Base-by-base conservation (phyloP, 1,140 invertebrate species). In the Apis dorsata region DNA sequence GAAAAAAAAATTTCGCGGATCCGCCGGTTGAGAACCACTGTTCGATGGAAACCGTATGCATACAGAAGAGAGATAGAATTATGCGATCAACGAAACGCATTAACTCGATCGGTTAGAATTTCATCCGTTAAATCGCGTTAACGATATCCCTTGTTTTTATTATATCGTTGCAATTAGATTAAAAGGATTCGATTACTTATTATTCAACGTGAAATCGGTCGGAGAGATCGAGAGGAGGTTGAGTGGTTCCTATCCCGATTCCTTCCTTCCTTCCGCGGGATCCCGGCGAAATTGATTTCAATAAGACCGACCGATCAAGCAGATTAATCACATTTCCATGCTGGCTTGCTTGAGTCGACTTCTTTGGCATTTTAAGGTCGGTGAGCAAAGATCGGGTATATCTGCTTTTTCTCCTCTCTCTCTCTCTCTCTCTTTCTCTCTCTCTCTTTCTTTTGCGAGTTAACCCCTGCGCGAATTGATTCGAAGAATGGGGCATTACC, bases 181-280 rank as follows among this genome's bases (percentile, higher is more conserved):
- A 77, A 77, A 81, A 77, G 73, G 73, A 77, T 77, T 69, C 73
- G 80, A 81, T 77, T 75, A 53, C 65, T 81, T 81, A 77, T 81
- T 81, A 81, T 81, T 77, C 80, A 68, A 68, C 65, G 55, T 51
- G 79, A 69, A 69, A 68, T 53, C 73, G 44, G 55, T 51, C 73
- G 63, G 55, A 69, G 55, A 19, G 34, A n/a, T 17, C 51, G 53
- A 12, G 17, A 13, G 11, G n/a, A 7, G 15, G 55, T 21, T 7
- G 19, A 59, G 21, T 13, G 28, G 11, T 53, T n/a, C n/a, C 57
- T 65, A n/a, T n/a, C n/a, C n/a, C 5, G 65, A 24, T 77, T 59
- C 63, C 62, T 28, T 68, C 68, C 69, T 68, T 75, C 69, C 24
- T 53, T 81, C 62, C 7, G 24, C 49, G 19, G 34, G 60, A 77